These are phyloP conservation scores for Physeter macrocephalus DNA, from an alignment of 2,113 vertebrate species.

Conservation along the genomic window DNA sequence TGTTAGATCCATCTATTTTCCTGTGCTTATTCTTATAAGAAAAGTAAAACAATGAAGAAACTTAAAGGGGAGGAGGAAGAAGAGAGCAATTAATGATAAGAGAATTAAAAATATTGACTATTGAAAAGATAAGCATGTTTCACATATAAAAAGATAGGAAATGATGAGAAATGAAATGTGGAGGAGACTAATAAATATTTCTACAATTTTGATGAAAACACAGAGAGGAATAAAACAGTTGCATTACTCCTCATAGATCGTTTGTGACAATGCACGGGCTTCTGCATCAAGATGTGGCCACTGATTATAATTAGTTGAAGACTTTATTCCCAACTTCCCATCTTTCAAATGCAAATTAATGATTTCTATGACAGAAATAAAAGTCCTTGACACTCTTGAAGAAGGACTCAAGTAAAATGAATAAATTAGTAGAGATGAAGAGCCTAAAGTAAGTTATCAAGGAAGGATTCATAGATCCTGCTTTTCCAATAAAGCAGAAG, in stretches of 20 bases:
- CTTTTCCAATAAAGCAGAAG: slow-evolving; percentile 49
- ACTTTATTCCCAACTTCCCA: slow-evolving; percentile 54
- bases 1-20: background rate
- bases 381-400: slow-evolving; percentile 64
- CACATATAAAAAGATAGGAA: background rate
- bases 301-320: slow-evolving; percentile 67
- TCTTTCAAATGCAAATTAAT: slow-evolving; percentile 70
- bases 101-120: slow-evolving; percentile 6
- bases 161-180: slow-evolving; percentile 8
- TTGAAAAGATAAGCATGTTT: background rate
- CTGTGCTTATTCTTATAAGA: slow-evolving; percentile 18
- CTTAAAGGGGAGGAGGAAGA: background rate
- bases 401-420: slow-evolving; percentile 63
- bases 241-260: background rate
- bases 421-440: slow-evolving; percentile 53
- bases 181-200: background rate
- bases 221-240: background rate
- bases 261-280: slow-evolving; percentile 25
- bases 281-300: slow-evolving; percentile 22
- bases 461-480: slow-evolving; percentile 42
- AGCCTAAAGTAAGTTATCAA: slow-evolving; percentile 59
- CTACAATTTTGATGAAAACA: slow-evolving; percentile 24
- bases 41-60: slow-evolving; percentile 29
- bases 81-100: background rate
- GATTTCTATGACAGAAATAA: slow-evolving; percentile 57